Conservation (phyloP, 2,888 invertebrate genomes). For the Pachycephus smyrnensis region DNA sequence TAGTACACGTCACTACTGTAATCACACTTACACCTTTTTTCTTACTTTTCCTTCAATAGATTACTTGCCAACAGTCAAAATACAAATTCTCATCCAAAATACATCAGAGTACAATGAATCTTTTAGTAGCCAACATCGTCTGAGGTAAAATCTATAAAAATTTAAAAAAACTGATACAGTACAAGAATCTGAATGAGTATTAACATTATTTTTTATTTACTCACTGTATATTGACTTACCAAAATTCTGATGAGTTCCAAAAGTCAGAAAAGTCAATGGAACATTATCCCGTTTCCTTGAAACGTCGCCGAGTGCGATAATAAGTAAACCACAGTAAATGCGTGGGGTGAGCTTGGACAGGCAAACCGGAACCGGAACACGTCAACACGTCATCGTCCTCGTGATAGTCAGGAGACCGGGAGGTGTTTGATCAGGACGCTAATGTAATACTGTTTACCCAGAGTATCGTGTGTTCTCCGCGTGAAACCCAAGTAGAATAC, state of each 20-base stretch:
- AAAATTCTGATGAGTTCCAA: slow-evolving; percentile 14
- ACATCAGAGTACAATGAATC: neutral
- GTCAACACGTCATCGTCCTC: slow-evolving; percentile 22
- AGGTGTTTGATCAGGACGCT: slow-evolving; percentile 57
- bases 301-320: slow-evolving; percentile 2
- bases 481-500: slow-evolving; percentile 33
- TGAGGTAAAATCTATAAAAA: neutral
- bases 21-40: neutral
- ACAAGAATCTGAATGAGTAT: neutral
- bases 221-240: neutral
- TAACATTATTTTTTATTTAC: neutral
- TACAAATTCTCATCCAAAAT: neutral
- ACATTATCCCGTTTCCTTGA: slow-evolving; percentile 18
- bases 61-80: neutral
- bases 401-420: slow-evolving; percentile 32
- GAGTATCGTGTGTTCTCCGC: slow-evolving; percentile 48
- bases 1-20: neutral
- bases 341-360: slow-evolving; percentile 8
- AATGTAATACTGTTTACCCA: slow-evolving; percentile 60
- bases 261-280: slow-evolving; percentile 2
- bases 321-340: slow-evolving; percentile 11
- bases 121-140: neutral
- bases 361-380: slow-evolving; percentile 38
- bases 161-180: neutral
- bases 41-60: neutral